Evolutionary conservation across 1,140 invertebrate species (phyloP).

Genomic region (Belonocnema kinseyi): DNA sequence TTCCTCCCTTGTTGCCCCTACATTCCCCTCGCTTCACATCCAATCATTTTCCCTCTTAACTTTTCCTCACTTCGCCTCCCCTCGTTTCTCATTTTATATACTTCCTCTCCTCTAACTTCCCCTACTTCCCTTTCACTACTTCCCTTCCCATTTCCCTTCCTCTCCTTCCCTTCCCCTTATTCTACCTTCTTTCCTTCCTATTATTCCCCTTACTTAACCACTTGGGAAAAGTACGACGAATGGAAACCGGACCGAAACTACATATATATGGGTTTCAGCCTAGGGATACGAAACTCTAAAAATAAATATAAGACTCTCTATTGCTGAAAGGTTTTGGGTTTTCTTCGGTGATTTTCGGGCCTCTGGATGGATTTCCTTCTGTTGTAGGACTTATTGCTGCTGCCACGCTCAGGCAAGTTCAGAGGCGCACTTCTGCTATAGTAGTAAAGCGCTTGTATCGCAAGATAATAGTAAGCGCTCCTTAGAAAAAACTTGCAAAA

Average conservation of each 20-base stretch:
- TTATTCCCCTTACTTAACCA: too few species aligned
- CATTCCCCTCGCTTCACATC: too few species aligned
- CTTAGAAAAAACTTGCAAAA: conserved; percentile 55
- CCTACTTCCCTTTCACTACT: neutral
- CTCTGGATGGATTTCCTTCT: conserved; percentile 72
- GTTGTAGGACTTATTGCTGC: conserved; percentile 75
- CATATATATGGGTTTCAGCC: too few species aligned
- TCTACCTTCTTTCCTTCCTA: neutral
- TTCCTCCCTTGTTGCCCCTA: too few species aligned
- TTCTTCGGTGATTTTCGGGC: conserved; percentile 63
- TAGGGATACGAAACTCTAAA: too few species aligned
- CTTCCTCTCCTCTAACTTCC: conserved; percentile 38
- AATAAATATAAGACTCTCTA: neutral
- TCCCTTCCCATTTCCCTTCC: neutral
- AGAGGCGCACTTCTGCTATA: conserved; percentile 64
- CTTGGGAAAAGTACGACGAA: too few species aligned
- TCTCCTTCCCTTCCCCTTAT: neutral
- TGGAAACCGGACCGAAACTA: too few species aligned
- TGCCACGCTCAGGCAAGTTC: conserved; percentile 74
- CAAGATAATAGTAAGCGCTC: conserved; percentile 67
- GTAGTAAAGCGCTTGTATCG: conserved; percentile 66
- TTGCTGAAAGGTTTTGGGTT: conserved; percentile 21
- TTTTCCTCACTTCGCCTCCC: too few species aligned
- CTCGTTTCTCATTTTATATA: conserved; percentile 36
- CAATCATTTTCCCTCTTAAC: too few species aligned